phyloP scores from a whole-genome alignment of 2,113 vertebrate genomes.

The Chamaea fasciata region DNA sequence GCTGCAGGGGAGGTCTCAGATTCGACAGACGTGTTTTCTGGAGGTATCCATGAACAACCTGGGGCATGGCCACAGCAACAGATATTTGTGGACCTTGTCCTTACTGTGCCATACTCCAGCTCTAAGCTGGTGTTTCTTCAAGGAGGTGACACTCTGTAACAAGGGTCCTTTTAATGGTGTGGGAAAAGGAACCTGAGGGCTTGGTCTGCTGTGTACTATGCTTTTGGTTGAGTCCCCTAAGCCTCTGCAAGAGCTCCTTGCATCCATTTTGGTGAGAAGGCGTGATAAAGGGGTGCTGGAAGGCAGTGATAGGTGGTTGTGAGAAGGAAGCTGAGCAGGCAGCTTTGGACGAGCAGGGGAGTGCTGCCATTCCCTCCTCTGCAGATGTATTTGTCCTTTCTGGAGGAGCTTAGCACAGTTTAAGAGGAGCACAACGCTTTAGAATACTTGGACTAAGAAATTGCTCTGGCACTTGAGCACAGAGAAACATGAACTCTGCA shows the following conservation, averaged over 20 bases:
- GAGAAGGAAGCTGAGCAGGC: neutral
- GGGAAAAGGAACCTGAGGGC: neutral
- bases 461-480: neutral
- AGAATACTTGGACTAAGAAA: neutral
- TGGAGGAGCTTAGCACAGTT: neutral
- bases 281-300: neutral
- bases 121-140: neutral
- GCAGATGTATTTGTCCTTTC: neutral
- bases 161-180: neutral
- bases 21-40: neutral
- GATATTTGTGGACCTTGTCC: neutral
- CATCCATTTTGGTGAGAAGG: neutral
- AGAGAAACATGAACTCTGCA: neutral
- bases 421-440: neutral
- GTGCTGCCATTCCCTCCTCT: neutral
- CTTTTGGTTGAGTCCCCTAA: neutral
- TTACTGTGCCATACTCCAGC: fast-evolving
- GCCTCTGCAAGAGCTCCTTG: neutral
- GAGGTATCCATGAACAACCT: neutral
- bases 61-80: neutral
- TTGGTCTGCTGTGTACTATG: neutral
- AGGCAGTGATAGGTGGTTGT: neutral
- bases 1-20: neutral
- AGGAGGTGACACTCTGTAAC: neutral
- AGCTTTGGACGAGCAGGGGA: neutral